These are phyloP conservation scores for Merluccius polli DNA, from an alignment of 2,797 vertebrate genomes.

Conservation along the genomic window DNA sequence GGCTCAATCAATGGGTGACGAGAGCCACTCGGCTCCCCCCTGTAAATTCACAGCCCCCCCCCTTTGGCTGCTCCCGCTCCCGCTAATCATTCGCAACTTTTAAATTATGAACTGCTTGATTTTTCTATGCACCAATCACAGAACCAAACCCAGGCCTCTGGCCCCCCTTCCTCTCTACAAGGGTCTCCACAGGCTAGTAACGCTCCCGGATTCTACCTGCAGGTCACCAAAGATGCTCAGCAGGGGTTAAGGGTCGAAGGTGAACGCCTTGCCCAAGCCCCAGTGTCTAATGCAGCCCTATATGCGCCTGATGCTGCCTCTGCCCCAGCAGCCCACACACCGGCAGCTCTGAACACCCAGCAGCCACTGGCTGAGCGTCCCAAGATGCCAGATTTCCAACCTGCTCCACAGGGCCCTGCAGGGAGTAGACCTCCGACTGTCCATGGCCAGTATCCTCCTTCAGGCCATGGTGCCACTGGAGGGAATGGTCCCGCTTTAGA, in stretches of 20 bases:
- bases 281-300: conserved; percentile 34
- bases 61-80: conserved; percentile 45
- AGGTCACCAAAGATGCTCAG: conserved; percentile 87
- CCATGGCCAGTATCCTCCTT: conserved; percentile 39
- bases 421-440: conserved; percentile 39
- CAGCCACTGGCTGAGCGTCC: conserved; percentile 36
- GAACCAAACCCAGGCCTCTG: conserved; percentile 63
- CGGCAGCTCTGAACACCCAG: conserved; percentile 39
- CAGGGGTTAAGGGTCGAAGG: conserved; percentile 60
- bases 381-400: conserved; percentile 43
- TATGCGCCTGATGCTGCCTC: conserved; percentile 40
- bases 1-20: conserved; percentile 48
- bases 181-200: conserved; percentile 65
- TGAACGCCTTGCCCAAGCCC: conserved; percentile 43
- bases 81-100: conserved; percentile 67
- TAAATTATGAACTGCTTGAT: conserved; percentile 80
- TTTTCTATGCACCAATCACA: conserved; percentile 78
- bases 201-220: conserved; percentile 84
- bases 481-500: conserved; percentile 28
- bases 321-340: conserved; percentile 36
- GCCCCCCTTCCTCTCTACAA: conserved; percentile 59
- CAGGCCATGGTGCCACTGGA: conserved; percentile 46
- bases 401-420: conserved; percentile 40
- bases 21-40: conserved; percentile 50
- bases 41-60: conserved; percentile 53